Conservation (phyloP, 2,113 vertebrate genomes). For the Megaceryle torquata region DNA sequence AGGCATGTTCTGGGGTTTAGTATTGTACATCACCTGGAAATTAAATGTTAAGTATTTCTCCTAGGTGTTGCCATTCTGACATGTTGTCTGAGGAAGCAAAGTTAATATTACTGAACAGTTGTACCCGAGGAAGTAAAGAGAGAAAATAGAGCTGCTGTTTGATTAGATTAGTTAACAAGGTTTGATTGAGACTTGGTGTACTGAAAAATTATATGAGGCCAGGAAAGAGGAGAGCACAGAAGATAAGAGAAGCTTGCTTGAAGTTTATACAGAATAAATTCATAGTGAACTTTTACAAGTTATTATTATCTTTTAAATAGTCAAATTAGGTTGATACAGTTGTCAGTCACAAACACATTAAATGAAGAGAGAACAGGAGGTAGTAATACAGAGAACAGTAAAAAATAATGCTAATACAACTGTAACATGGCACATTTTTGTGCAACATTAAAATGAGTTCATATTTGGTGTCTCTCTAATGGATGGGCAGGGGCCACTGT, state of each 20-base stretch:
- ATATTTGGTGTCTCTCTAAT: neutral
- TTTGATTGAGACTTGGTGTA: neutral
- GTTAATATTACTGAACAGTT: neutral
- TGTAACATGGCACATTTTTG: neutral
- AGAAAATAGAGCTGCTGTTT: neutral
- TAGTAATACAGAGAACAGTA: neutral
- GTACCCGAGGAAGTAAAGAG: neutral
- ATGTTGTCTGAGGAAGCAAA: neutral
- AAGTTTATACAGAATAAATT: neutral
- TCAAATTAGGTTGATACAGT: neutral
- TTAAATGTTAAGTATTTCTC: neutral
- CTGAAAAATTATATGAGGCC: neutral
- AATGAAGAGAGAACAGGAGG: neutral
- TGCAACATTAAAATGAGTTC: neutral
- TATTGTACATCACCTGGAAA: neutral
- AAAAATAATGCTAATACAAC: neutral
- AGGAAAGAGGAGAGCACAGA: neutral
- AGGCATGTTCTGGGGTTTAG: neutral
- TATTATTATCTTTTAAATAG: neutral
- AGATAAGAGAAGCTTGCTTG: neutral
- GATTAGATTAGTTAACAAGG: neutral
- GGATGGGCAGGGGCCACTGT: neutral
- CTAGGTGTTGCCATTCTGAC: neutral
- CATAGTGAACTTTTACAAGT: no score
- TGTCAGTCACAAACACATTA: neutral